Base-by-base conservation (phyloP, 2,113 vertebrate genomes). In the Aramus guarauna region DNA sequence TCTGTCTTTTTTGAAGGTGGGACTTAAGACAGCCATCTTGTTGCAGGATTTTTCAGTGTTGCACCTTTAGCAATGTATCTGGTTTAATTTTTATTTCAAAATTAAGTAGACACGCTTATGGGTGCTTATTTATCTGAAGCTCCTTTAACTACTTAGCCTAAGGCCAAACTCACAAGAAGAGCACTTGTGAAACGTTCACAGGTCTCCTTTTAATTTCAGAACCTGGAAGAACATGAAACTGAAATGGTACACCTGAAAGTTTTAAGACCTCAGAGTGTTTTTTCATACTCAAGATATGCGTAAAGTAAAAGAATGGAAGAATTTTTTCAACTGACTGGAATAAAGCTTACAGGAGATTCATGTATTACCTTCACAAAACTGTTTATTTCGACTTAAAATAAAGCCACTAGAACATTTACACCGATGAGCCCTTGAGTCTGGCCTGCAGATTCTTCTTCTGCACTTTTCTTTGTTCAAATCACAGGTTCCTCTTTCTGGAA, bases 331-430 rank as follows among this genome's bases (percentile, higher is more conserved):
- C 18, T 41, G 10, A 29, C 43, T 43, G 5, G 27, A 53, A 59
- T n/a, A 81, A 80, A 74, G 6, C 6, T 47, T 30, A 53, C 3
- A 1, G 53, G 10, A 85, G 53, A 37, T 36, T 47, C 2, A 9
- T 5, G 1, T 13, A 53, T 93, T 98, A 99, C 99, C 99, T 99
- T 99, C 98, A 97, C 99, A 99, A 68, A 97, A 92, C 90, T 97
- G 98, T 36, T 98, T 98, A 63, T 98, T 97, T 93, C 81, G 96
- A 96, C 98, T 99, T 85, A 99, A 97, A 39, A 95, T 74, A 93
- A 98, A 99, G 11, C 99, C 99, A 41, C 97, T 96, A 4, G 94
- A 95, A 96, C 99, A 99, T 58, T 74, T 96, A 83, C 99, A 99
- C 17, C 52, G 34, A 7, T 94, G 97, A 12, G 72, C 74, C 50